Base-by-base conservation (phyloP, 2,888 invertebrate genomes). In the Xanthia togata region DNA sequence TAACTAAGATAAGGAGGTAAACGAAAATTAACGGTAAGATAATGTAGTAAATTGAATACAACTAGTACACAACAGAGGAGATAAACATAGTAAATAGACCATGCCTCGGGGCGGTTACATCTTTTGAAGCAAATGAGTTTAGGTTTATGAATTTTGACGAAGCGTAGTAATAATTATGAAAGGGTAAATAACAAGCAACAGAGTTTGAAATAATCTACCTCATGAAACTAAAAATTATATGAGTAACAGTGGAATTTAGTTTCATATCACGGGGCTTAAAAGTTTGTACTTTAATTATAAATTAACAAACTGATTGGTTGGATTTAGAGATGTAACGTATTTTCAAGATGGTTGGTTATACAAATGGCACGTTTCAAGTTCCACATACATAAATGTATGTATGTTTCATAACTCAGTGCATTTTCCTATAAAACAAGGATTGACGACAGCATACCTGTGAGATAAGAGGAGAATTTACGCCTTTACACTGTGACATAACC, bases 381-480 rank as follows among this genome's bases (percentile, higher is more conserved):
- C 35, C 8, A 57, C 3, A 17, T 35, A 41, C 50, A 35, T n/a
- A 17, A 17, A 55, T 67, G 53, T 59, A 14, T 44, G 38, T 60
- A 26, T 70, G 78, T 83, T 79, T 79, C 62, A 79, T 70, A 76
- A 78, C 55, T 72, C 72, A 55, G 23, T 81, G 79, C 79, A 85
- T 78, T 78, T 87, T 81, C 71, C 74, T 76, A 80, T 83, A 83
- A 81, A 79, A 70, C 41, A 79, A 76, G 80, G 78, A 80, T 88
- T 86, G 82, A 80, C 78, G 83, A 72, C 35, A 79, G 59, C 70
- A 78, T 76, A 83, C 70, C 80, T 72, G 73, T 80, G 79, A 87
- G 88, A 90, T 90, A 91, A 88, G 85, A 72, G 82, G 79, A 83
- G 81, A 89, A 89, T 89, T 88, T 89, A 87, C 84, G 75, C 53